phyloP scores from a whole-genome alignment of 2,888 invertebrate genomes.

The Chrysina gloriosa region DNA sequence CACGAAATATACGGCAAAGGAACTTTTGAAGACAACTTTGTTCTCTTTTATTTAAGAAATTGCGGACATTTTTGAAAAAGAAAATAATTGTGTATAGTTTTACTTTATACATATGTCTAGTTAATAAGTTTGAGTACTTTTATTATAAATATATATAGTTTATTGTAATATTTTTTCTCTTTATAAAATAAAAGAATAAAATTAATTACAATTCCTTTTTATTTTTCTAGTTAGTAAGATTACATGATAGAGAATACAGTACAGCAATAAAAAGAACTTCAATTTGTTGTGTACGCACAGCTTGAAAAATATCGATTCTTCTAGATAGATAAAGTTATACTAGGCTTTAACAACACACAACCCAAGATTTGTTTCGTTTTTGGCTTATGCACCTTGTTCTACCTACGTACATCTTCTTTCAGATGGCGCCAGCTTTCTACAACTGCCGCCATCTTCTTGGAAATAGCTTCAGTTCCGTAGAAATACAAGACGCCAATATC shows the following conservation, averaged over 20 bases:
- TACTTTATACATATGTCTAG: conserved; percentile 47
- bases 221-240: conserved; percentile 15
- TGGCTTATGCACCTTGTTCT: no score
- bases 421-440: no score
- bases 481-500: no score
- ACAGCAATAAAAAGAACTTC: no score
- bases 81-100: conserved; percentile 53
- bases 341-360: no score
- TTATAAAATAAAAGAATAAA: conserved; percentile 51
- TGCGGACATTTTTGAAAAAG: conserved; percentile 42
- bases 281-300: no score
- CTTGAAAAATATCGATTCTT: no score
- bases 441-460: no score
- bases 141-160: conserved; percentile 53
- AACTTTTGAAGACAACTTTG: conserved; percentile 14
- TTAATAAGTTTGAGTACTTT: conserved; percentile 53
- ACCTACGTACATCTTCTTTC: no score
- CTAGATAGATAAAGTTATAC: no score
- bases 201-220: background rate
- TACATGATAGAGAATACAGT: background rate
- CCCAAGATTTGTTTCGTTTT: no score
- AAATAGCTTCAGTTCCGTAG: no score
- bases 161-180: conserved; percentile 56
- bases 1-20: background rate
- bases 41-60: conserved; percentile 16